Conservation (phyloP, 2,888 invertebrate genomes). For the Drosophila colorata region DNA sequence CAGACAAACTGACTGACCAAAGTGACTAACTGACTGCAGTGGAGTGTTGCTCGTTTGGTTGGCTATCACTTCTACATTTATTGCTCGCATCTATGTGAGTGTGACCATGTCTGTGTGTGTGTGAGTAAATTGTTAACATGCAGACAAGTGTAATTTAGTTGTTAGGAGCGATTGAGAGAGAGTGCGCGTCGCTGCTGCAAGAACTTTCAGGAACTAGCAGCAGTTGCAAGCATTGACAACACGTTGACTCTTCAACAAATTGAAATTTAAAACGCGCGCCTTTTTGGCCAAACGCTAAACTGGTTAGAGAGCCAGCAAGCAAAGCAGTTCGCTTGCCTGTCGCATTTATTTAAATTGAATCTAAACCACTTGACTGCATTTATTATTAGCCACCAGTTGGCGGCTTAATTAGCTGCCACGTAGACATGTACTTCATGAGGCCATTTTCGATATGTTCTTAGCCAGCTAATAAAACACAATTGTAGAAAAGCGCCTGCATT, state of each 20-base stretch:
- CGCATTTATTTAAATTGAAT: conserved; percentile 80
- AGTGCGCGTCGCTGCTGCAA: conserved; percentile 25
- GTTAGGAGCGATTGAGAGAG: conserved; percentile 49
- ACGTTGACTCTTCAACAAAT: conserved; percentile 78
- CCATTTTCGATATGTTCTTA: conserved; percentile 31
- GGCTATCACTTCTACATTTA: conserved; percentile 70
- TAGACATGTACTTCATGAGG: conserved; percentile 11
- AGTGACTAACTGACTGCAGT: conserved; percentile 57
- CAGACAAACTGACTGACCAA: conserved; percentile 57
- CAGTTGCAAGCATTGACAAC: conserved; percentile 64
- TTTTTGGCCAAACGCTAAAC: conserved; percentile 71
- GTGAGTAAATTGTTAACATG: conserved; percentile 78
- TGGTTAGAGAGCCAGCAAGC: conserved; percentile 50
- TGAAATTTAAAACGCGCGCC: conserved; percentile 79
- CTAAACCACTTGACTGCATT: conserved; percentile 61
- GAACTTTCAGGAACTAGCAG: conserved; percentile 55
- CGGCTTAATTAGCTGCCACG: conserved; percentile 72
- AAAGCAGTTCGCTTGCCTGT: conserved; percentile 61
- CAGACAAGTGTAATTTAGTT: conserved; percentile 82
- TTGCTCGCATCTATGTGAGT: conserved; percentile 50
- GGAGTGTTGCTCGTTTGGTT: conserved; percentile 60
- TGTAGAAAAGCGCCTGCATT: conserved; percentile 35
- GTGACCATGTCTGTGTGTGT: conserved; percentile 28
- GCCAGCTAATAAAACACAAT: conserved; percentile 27
- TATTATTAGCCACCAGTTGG: conserved; percentile 73